Evolutionary conservation across 2,888 invertebrate genomes (phyloP), one percentile per base, ranked within the genome.

Genomic region (Meandrusa payeni): DNA sequence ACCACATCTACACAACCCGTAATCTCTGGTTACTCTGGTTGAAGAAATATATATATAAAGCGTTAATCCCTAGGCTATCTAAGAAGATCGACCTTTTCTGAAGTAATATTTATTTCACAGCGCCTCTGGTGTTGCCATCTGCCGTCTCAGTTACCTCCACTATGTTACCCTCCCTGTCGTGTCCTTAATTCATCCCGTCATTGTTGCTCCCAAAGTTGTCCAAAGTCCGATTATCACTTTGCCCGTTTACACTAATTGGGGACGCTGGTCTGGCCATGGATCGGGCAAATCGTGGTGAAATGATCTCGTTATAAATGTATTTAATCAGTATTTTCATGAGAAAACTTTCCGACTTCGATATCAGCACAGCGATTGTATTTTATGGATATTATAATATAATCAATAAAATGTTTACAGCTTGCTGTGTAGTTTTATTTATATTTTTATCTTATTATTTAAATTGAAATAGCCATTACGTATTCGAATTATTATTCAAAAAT

Each of bases 71-170:
- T 29, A 15, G 12, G 26, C 9, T 32, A 32, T 32, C 12, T 7
- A 32, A 19, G 37, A 36, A 13, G 10, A 27, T 12, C 12, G 11
- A 23, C 15, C n/a, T 22, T 9, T 26, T 46, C 43, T 47, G 45
- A 50, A 48, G 43, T 48, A 47, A 43, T 49, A 34, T 57, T 52
- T 52, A 48, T 54, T 52, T 47, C 55, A 41, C 59, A 65, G 65
- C 54, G 7, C 51, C 53, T 32, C 41, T 52, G 20, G 46, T 52
- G 44, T 44, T 56, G 17, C 54, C 60, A 27, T 52, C 68, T 33
- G 62, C 66, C 22, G 68, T 64, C 7, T 68, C 69, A 17, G 61
- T 62, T 34, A 68, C 62, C 51, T 71, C 75, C 39, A 76, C 62
- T 57, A 77, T 17, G 41, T 67, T 41, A 56, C 68, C 37, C 46